Evolutionary conservation across 2,888 invertebrate species (phyloP).

Genomic region (Platerodrilus igneus): DNA sequence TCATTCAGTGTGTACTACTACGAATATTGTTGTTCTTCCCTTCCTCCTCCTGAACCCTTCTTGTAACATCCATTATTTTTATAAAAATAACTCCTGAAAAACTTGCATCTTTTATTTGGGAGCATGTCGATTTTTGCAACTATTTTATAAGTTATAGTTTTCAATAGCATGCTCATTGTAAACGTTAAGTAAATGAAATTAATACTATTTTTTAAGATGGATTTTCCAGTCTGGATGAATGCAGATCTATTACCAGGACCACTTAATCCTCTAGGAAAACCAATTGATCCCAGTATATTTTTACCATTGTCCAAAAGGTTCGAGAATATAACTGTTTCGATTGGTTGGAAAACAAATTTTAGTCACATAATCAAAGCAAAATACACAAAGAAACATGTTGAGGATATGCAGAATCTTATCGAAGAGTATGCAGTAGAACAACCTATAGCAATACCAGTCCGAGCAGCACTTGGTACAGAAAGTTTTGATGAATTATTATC

Average conservation of each 20-base stretch:
- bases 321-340: conserved; percentile 64
- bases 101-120: too few species aligned
- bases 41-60: too few species aligned
- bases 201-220: conserved; percentile 56
- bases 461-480: conserved; percentile 65
- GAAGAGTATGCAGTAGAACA: conserved; percentile 57
- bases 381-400: conserved; percentile 63
- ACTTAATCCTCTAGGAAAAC: conserved; percentile 53
- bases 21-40: too few species aligned
- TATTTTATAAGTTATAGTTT: too few species aligned
- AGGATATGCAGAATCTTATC: conserved; percentile 62
- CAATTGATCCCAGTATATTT: conserved; percentile 64
- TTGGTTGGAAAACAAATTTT: conserved; percentile 81
- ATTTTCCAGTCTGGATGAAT: conserved; percentile 78
- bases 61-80: too few species aligned
- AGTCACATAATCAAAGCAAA: conserved; percentile 47
- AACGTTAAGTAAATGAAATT: too few species aligned
- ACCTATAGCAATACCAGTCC: conserved; percentile 74
- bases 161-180: too few species aligned
- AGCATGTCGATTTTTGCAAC: too few species aligned
- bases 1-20: too few species aligned
- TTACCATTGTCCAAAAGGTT: conserved; percentile 55
- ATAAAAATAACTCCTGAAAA: too few species aligned
- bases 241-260: conserved; percentile 82
- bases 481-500: conserved; percentile 58